Conservation (phyloP, 2,113 vertebrate genomes). For the Physeter macrocephalus region DNA sequence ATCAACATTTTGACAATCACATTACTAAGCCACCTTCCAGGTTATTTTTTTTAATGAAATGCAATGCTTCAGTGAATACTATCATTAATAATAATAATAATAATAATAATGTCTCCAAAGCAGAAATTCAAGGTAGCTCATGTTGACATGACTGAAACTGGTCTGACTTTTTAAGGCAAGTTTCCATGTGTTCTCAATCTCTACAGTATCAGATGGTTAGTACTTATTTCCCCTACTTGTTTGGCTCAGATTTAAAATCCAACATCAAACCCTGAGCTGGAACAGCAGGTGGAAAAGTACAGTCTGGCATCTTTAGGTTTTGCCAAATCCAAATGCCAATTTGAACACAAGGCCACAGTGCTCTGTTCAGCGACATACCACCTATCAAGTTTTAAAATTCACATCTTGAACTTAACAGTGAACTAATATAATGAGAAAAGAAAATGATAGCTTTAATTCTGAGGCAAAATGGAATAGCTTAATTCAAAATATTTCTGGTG, state of each 20-base stretch:
- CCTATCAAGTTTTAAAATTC: neutral
- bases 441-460: neutral
- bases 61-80: neutral
- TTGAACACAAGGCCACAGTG: neutral
- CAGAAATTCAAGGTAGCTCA: neutral
- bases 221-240: neutral
- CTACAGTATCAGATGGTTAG: neutral
- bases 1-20: neutral
- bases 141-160: neutral
- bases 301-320: neutral
- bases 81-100: neutral
- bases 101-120: neutral
- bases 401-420: neutral
- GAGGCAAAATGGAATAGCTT: neutral
- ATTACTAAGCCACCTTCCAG: neutral
- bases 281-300: slow-evolving; percentile 5
- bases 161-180: neutral
- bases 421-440: neutral
- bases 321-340: neutral
- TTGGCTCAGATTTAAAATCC: slow-evolving; percentile 30
- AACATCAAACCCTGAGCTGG: neutral
- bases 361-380: neutral
- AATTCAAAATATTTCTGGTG: neutral
- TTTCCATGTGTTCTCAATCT: neutral
- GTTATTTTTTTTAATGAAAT: neutral